Base-by-base conservation (phyloP, 2,888 invertebrate genomes). In the Herminia tarsipennalis region DNA sequence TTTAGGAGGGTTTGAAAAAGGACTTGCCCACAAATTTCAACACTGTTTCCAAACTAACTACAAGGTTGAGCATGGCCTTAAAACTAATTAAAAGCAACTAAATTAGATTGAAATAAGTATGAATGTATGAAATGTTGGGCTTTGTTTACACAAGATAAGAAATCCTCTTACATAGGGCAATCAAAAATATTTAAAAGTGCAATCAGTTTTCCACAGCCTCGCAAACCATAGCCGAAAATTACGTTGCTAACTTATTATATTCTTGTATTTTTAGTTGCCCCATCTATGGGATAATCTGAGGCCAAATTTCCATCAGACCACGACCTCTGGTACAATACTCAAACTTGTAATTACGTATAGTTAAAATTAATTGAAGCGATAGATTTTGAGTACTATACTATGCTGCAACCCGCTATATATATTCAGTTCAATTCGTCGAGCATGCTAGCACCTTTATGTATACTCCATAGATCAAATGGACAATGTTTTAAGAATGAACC, bases 361-460 rank as follows among this genome's bases (percentile, higher is more conserved):
- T 53, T 51, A 45, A 54, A 58, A 55, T 42, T 49, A 38, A 58
- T 63, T 47, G 39, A 66, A 52, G 66, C 59, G 29, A 47, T 29
- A 35, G 32, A 54, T 28, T 50, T 41, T 42, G 53, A 49, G 50
- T 51, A 50, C n/a, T 24, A 38, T 41, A 51, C 44, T 57, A 50
- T 27, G 36, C 28, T 44, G 56, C 36, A 54, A 60, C 60, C 68
- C 66, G 71, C 74, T 72, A 74, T 53, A 53, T 54, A 64, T 55
- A 66, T 65, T 70, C 52, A 63, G 38, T 48, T 53, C 35, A 21
- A 42, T 46, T 45, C 21, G 22, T 40, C 54, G 53, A 60, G 55
- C 54, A 61, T 66, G 40, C 58, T 78, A 78, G 76, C 78, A 76
- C 77, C 76, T 66, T 73, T 56, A 54, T 67, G 59, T 71, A 69